Percentiles rank a stretch among this genome's conserved stretches.
Evolutionary conservation across 2,888 invertebrate genomes (phyloP).

Genomic region (Mesorhabditis belari): DNA sequence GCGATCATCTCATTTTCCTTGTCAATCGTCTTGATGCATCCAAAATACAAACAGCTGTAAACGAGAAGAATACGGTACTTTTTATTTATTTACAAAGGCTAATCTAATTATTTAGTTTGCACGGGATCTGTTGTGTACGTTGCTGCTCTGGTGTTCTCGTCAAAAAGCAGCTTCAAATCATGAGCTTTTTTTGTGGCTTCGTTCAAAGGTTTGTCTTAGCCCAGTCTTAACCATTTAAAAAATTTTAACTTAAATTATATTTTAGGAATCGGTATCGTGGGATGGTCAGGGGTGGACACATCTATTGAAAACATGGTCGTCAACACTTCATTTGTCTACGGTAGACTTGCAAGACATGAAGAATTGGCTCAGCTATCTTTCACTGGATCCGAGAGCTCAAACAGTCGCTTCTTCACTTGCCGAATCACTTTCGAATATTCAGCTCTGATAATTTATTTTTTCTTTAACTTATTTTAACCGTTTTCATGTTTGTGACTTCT

Average conservation of each 20-base stretch:
- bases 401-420: not conserved
- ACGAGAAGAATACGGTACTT: constrained; percentile 12
- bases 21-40: constrained; percentile 1
- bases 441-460: too few species aligned
- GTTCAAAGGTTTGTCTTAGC: not conserved
- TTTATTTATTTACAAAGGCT: not conserved
- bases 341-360: not conserved
- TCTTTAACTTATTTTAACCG: too few species aligned
- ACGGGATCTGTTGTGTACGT: constrained; percentile 24
- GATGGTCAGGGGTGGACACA: not conserved
- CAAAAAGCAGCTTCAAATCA: not conserved
- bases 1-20: constrained; percentile 8
- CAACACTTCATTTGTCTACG: not conserved
- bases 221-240: not conserved
- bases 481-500: too few species aligned
- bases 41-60: constrained; percentile 1
- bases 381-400: not conserved
- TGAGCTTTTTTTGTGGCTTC: not conserved
- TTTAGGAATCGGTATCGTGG: not conserved
- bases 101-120: constrained; percentile 22
- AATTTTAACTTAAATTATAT: not conserved
- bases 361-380: not conserved
- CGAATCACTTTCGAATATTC: too few species aligned
- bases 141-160: constrained; percentile 16
- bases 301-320: not conserved